These are phyloP conservation scores for Pangasianodon hypophthalmus DNA, from an alignment of 2,113 vertebrate genomes.

Conservation along the genomic window DNA sequence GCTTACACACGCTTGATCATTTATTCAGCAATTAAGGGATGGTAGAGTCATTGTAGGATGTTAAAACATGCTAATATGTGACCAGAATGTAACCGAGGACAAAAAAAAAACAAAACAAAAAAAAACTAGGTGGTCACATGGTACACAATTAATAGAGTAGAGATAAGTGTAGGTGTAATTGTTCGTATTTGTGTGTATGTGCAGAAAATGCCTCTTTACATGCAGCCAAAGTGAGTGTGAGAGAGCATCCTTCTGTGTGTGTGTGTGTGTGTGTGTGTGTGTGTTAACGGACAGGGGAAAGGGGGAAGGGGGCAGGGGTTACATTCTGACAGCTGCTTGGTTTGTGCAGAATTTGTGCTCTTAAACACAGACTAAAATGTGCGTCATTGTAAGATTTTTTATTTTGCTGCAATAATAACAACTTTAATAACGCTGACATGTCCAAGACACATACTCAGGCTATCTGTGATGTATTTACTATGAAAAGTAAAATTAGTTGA, in stretches of 20 bases:
- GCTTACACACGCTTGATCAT: slow-evolving; percentile 33
- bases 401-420: not conserved
- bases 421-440: not conserved
- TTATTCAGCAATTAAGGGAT: slow-evolving; percentile 26
- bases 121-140: not conserved
- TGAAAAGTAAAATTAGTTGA: not conserved
- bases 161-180: not conserved
- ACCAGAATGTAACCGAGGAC: not conserved
- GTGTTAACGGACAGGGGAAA: not conserved
- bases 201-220: not conserved
- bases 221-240: not conserved
- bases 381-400: not conserved
- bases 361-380: not conserved
- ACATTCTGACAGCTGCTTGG: slow-evolving; percentile 19
- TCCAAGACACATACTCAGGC: not conserved
- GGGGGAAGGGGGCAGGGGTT: not conserved
- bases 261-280: not conserved
- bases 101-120: not conserved
- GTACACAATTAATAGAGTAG: not conserved
- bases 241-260: not conserved
- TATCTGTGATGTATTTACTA: not conserved
- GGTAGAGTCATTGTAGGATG: slow-evolving; percentile 19
- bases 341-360: not conserved
- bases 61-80: slow-evolving; percentile 31
- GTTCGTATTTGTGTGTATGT: slow-evolving; percentile 2